Evolutionary conservation across 2,888 invertebrate genomes (phyloP), one percentile per base, ranked within the genome.

Genomic region (Crossocerus cetratus): DNA sequence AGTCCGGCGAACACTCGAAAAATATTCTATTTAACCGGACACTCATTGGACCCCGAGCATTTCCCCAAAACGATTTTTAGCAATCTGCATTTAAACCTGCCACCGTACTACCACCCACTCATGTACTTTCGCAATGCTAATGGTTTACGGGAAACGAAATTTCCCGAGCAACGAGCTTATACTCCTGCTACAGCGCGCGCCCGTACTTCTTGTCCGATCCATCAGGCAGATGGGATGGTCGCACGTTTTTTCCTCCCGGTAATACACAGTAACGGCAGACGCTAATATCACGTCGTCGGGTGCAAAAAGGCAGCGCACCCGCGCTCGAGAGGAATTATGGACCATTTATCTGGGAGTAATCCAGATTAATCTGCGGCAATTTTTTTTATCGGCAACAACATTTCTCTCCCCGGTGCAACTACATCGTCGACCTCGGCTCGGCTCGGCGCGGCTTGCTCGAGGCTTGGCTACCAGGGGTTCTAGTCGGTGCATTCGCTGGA

Each of bases 361-460:
- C 80, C 77, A 77, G 80, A 80, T 80, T 80, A 80, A 80, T 80
- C 80, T 75, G 61, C 61, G 62, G 74, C 73, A 65, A 77, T 72
- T 74, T 77, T 79, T 79, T 80, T 72, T 67, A 78, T 77, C 70
- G 78, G 76, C 78, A 77, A 72, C 78, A 74, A 66, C 80, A 69
- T 76, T 80, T 73, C 72, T 73, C 72, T 58, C 32, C 32, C 32
- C 55, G 56, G 32, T 56, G 69, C 67, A 63, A 73, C 74, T 75
- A 69, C 74, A 75, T 74, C 71, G 76, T 56, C 54, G 69, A 62
- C 66, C 43, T 16, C 49, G 22, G 55, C 11, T 16, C 2, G 45
- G 62, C 59, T 57, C 65, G 61, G 56, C 32, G 65, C 69, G 60
- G 53, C 8, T 0, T 2, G 5, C 3, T 8, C 3, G 1, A 3